Conservation (phyloP, 2,113 vertebrate species). For the Takifugu flavidus region DNA sequence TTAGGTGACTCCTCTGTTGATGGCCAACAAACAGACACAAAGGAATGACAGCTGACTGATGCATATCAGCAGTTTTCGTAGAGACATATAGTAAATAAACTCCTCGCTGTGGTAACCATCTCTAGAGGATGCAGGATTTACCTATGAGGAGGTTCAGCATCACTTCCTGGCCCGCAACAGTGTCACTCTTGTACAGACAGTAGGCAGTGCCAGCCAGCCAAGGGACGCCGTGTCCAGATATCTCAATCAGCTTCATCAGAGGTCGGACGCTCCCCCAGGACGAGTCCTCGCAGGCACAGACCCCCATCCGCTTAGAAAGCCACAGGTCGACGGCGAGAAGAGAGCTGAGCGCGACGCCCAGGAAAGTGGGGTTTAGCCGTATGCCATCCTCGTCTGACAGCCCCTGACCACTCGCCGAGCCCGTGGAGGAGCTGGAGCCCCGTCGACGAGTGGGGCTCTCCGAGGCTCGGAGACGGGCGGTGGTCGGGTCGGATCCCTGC, state of each 20-base stretch:
- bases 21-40: too few relatives aligned
- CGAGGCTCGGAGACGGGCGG: constrained; percentile 76
- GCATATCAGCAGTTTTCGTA: too few relatives aligned
- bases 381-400: constrained; percentile 88
- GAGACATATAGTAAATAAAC: too few relatives aligned
- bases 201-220: constrained; percentile 88
- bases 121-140: constrained; percentile 46
- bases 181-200: constrained; percentile 86
- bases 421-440: constrained; percentile 77
- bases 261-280: constrained; percentile 89
- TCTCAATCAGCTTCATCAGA: constrained; percentile 91
- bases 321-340: constrained; percentile 93
- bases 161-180: constrained; percentile 86
- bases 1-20: too few relatives aligned
- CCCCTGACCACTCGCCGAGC: constrained; percentile 61
- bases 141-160: constrained; percentile 92
- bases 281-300: constrained; percentile 89
- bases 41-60: too few relatives aligned
- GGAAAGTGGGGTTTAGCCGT: constrained; percentile 88
- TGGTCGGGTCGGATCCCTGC: constrained; percentile 72
- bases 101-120: too few relatives aligned
- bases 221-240: constrained; percentile 92
- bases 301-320: constrained; percentile 91
- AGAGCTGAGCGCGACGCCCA: constrained; percentile 89
- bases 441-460: constrained; percentile 86